Conservation (phyloP, 2,888 invertebrate species). For the Aelia acuminata region DNA sequence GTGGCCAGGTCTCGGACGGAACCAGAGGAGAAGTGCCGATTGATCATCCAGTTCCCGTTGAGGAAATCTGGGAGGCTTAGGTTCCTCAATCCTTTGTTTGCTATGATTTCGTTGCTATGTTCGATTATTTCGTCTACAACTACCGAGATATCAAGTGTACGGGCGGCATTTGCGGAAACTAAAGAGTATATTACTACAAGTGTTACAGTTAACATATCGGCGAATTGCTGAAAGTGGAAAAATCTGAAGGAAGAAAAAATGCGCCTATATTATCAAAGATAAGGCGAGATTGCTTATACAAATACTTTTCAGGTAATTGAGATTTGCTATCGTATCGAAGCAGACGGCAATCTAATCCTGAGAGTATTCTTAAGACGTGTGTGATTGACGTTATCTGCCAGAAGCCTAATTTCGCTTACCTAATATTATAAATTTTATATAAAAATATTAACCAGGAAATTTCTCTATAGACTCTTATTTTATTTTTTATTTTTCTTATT, state of each 20-base stretch:
- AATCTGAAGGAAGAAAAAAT: not conserved
- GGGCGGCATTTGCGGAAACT: not conserved
- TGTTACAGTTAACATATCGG: not conserved
- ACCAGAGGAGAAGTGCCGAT: not conserved
- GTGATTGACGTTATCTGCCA: not conserved
- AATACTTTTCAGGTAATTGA: not conserved
- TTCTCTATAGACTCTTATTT: too few relatives aligned
- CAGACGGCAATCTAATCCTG: not conserved
- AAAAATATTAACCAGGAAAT: not conserved
- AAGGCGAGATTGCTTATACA: not conserved
- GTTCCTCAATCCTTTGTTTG: not conserved
- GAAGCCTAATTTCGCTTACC: not conserved
- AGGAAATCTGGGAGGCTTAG: conserved; percentile 9
- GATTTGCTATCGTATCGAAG: not conserved
- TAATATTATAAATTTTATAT: not conserved
- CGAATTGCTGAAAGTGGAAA: not conserved
- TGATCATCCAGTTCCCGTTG: not conserved
- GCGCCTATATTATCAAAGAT: not conserved
- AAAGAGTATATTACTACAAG: not conserved
- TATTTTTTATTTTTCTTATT: too few relatives aligned
- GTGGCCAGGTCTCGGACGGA: not conserved
- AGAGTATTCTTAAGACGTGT: not conserved
- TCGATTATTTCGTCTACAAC: not conserved
- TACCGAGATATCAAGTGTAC: not conserved
- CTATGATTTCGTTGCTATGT: not conserved